Evolutionary conservation across 1,140 invertebrate species (phyloP), one percentile per base, ranked within the genome.

Genomic region (Belonocnema kinseyi): DNA sequence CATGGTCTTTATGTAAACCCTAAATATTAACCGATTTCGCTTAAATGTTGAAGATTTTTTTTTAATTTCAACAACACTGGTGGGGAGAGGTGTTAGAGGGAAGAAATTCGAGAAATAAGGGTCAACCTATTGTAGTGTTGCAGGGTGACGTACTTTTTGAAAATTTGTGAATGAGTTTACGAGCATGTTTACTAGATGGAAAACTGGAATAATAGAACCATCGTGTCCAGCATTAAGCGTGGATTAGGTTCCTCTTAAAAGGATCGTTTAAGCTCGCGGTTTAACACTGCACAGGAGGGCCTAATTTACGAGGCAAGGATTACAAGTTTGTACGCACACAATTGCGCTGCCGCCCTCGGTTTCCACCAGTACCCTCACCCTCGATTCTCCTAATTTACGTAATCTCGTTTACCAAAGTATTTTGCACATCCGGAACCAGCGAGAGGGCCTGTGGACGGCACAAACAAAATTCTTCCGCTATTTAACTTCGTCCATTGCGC

Each of bases 181-280:
- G 26, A 66, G 40, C 61, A 66, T 54, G 53, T 54, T 66, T 66
- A 16, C 26, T 46, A 8, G 8, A 66, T 19, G 12, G 6, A 16
- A 85, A 83, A 83, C 79, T 84, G 77, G 82, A 79, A 82, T 78
- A 77, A 52, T 46, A 52, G 7, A 76, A 50, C 75, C 53, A 54
- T 54, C n/a, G 66, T 26, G 51, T 50, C 51, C 61, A 78, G 82
- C 81, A 85, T 85, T 85, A 85, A 83, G 81, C 58, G 81, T 76
- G 82, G 81, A 85, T 85, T 85, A 85, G 79, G 82, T 82, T 79
- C 80, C 80, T 83, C 81, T 85, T 84, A 85, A 85, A 85, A 83
- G 85, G 85, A 83, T 83, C 81, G 79, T 84, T 85, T 84, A 85
- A 85, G 83, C 83, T 82, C 81, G 82, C 73, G 83, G 83, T 80